Evolutionary conservation across 2,113 vertebrate genomes (phyloP).

Genomic region (Sceloporus undulatus): DNA sequence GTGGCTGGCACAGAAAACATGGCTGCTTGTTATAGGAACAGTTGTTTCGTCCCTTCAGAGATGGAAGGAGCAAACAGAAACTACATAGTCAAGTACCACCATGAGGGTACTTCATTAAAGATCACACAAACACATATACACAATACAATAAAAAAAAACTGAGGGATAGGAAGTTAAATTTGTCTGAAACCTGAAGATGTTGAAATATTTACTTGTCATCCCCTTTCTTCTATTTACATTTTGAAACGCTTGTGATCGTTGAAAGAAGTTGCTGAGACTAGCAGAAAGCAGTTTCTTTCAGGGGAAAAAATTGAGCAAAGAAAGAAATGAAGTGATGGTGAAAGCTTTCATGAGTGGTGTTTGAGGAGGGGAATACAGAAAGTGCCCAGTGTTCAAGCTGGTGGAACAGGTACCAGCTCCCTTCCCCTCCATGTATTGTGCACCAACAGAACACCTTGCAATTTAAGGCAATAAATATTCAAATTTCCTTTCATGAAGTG

Average conservation of each 20-base stretch:
- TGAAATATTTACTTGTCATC: conserved; percentile 46
- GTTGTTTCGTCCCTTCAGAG: conserved; percentile 2
- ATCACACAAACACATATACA: not conserved
- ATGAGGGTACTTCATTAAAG: not conserved
- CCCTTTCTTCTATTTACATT: conserved; percentile 32
- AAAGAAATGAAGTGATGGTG: not conserved
- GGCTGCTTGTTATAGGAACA: conserved; percentile 49
- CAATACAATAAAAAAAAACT: not conserved
- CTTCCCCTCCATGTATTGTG: not conserved
- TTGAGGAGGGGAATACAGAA: too few species aligned
- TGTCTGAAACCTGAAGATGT: conserved; percentile 30
- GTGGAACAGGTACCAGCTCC: not conserved
- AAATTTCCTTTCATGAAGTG: not conserved
- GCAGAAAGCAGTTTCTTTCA: conserved; percentile 16
- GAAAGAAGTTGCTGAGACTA: conserved; percentile 31
- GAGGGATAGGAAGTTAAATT: not conserved
- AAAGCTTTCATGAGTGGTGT: not conserved
- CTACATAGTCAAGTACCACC: not conserved
- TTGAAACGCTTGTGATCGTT: conserved; percentile 7
- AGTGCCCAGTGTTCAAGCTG: not conserved
- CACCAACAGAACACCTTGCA: not conserved
- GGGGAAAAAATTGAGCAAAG: not conserved
- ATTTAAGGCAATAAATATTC: not conserved
- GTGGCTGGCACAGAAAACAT: conserved; percentile 39
- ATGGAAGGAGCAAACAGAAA: not conserved